These are phyloP conservation scores for Masnerella sp. DNA, from an alignment of 2,888 invertebrate genomes.

Conservation along the genomic window DNA sequence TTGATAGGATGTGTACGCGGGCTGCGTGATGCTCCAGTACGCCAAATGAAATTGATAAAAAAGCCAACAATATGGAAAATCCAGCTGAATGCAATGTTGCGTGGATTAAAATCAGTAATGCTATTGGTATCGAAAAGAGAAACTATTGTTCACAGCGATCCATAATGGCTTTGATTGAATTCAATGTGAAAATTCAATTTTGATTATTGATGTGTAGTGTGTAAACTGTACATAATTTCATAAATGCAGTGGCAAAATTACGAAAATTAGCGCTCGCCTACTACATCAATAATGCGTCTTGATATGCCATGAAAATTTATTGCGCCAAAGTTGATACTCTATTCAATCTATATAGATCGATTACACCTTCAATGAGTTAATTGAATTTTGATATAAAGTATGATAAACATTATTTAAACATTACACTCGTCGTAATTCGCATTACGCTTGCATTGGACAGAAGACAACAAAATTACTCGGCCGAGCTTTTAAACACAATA, in stretches of 20 bases:
- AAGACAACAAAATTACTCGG: slow-evolving; percentile 25
- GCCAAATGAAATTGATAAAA: slow-evolving; percentile 59
- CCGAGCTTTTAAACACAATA: slow-evolving; percentile 3
- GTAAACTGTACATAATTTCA: slow-evolving; percentile 45
- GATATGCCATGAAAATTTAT: slow-evolving; percentile 31
- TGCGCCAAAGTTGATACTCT: slow-evolving; percentile 16
- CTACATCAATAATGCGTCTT: slow-evolving; percentile 25
- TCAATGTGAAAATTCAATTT: slow-evolving; percentile 46
- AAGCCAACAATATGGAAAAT: slow-evolving; percentile 57
- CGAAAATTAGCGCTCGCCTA: slow-evolving; percentile 22
- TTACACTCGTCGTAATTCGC: slow-evolving; percentile 7
- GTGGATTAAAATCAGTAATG: slow-evolving; percentile 53
- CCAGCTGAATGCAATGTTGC: slow-evolving; percentile 36
- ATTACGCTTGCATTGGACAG: slow-evolving; percentile 8
- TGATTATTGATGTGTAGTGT: slow-evolving; percentile 56
- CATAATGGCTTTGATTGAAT: slow-evolving; percentile 50
- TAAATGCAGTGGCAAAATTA: slow-evolving; percentile 36
- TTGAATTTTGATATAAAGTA: slow-evolving; percentile 37
- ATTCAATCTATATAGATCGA: slow-evolving; percentile 38
- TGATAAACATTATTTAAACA: slow-evolving; percentile 37
- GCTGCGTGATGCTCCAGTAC: slow-evolving; percentile 35
- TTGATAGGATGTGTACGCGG: slow-evolving; percentile 51
- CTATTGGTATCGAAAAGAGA: slow-evolving; percentile 42
- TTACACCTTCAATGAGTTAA: slow-evolving; percentile 28
- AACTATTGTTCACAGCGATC: slow-evolving; percentile 39